Evolutionary conservation across 2,797 vertebrate genomes (phyloP).

Genomic region (Gymnocypris eckloni): DNA sequence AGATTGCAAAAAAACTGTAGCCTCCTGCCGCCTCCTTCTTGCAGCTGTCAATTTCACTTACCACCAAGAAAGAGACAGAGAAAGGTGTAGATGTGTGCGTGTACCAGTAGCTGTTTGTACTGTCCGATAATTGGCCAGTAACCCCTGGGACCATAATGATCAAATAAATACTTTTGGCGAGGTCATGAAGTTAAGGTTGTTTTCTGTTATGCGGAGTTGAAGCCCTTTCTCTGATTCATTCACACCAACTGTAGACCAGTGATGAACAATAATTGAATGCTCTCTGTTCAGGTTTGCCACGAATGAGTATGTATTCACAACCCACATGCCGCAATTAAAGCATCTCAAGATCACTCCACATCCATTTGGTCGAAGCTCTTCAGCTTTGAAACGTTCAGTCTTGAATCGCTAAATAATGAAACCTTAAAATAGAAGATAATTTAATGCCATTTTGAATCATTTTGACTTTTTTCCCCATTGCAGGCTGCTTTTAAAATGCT

Average conservation of each 20-base stretch:
- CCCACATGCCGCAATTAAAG: conserved; percentile 39
- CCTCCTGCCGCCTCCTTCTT: conserved; percentile 39
- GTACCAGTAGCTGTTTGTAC: conserved; percentile 25
- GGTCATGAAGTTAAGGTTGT: conserved; percentile 28
- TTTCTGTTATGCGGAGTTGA: conserved; percentile 16
- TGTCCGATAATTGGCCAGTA: conserved; percentile 48
- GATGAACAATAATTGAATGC: conserved; percentile 26
- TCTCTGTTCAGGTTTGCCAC: conserved; percentile 3
- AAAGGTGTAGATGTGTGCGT: conserved; percentile 25
- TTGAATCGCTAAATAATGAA: conserved; percentile 40
- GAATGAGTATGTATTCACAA: conserved; percentile 11
- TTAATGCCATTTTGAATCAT: conserved; percentile 11
- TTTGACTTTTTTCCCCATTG: neutral
- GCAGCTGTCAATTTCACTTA: conserved; percentile 53
- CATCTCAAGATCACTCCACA: conserved; percentile 32
- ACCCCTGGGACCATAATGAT: conserved; percentile 28
- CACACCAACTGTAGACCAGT: neutral
- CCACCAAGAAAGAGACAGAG: conserved; percentile 32
- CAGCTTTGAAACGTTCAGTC: conserved; percentile 19
- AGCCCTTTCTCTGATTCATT: conserved; percentile 25
- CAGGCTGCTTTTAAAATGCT: conserved; percentile 17
- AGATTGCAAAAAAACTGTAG: conserved; percentile 39
- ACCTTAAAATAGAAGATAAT: neutral
- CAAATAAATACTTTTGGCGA: neutral
- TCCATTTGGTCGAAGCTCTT: conserved; percentile 29